Evolutionary conservation across 2,113 vertebrate genomes (phyloP), one percentile per base, ranked within the genome.

Genomic region (Corythaeola cristata): DNA sequence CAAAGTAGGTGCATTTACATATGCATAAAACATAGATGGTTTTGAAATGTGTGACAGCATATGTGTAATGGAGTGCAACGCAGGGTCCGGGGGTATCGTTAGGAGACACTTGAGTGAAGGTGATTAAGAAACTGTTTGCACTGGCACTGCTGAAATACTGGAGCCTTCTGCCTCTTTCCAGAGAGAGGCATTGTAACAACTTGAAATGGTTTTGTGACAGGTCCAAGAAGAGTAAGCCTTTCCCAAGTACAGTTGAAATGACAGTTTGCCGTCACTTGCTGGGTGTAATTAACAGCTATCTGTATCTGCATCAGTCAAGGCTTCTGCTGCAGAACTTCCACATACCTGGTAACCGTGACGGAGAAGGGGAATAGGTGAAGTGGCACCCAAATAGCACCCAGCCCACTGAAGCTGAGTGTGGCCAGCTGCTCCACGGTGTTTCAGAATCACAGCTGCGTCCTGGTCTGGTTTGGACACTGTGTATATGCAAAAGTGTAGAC

Each of bases 221-320:
- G 56, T 86, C 93, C 96, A 96, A 90, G 72, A 90, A 76, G 5
- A 91, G 92, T 92, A 92, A 96, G 58, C 85, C 68, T 84, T 90
- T 90, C 80, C 52, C 75, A 22, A 63, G 71, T 22, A 8, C 71
- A 30, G 28, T 8, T 20, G 19, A 53, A 66, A 49, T 71, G 72
- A 66, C 47, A 67, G 72, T 60, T 83, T 85, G 67, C 82, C 66
- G 53, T 92, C 14, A 2, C 32, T 91, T 30, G 68, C 55, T 69
- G 22, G 26, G 41, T 71, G 60, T 68, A 67, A 84, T 83, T 77
- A 77, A 85, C 3, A 3, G 0, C 21, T 74, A 13, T 26, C 45
- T 0, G 0, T 47, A 10, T 12, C 86, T 47, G 50, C 60, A 26
- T 24, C 11, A 15, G 28, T 50, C 63, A 59, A 41, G 82, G 28